Conservation (phyloP, 2,113 vertebrate species). For the Microcebus murinus region DNA sequence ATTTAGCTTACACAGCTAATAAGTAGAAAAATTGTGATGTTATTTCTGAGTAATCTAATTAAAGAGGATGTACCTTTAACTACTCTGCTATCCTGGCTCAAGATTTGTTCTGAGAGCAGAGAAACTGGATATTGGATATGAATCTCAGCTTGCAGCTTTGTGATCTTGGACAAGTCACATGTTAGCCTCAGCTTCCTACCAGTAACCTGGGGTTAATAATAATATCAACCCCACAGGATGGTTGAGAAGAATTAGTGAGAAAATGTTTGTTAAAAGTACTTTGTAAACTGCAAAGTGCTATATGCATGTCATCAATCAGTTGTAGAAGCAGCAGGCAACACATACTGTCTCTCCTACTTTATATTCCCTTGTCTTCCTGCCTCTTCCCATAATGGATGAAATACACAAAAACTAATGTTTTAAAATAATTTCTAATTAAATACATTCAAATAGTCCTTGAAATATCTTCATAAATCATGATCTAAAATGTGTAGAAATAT, state of each 20-base stretch:
- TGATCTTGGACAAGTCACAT: not conserved
- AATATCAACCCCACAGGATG: not conserved
- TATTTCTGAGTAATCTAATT: not conserved
- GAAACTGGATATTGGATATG: not conserved
- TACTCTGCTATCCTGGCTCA: not conserved
- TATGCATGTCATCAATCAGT: not conserved
- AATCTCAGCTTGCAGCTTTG: not conserved
- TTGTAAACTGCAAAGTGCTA: not conserved
- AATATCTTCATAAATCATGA: conserved; percentile 45
- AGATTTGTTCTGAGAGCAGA: not conserved
- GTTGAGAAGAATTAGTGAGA: not conserved
- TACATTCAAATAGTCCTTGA: not conserved
- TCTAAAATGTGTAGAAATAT: conserved; percentile 43
- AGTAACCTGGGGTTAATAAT: not conserved
- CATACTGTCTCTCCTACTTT: not conserved
- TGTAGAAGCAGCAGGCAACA: not conserved
- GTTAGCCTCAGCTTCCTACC: not conserved
- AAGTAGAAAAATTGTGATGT: not conserved
- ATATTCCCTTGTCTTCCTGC: not conserved
- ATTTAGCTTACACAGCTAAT: not conserved
- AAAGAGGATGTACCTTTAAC: not conserved
- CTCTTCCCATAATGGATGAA: not conserved
- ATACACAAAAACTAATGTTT: not conserved
- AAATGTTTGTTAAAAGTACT: not conserved
- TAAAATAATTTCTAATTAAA: conserved; percentile 1